Percentiles rank a stretch among this genome's conserved stretches.
Evolutionary conservation across 2,888 invertebrate species (phyloP).

Genomic region (Drosophila neoperkinsi): DNA sequence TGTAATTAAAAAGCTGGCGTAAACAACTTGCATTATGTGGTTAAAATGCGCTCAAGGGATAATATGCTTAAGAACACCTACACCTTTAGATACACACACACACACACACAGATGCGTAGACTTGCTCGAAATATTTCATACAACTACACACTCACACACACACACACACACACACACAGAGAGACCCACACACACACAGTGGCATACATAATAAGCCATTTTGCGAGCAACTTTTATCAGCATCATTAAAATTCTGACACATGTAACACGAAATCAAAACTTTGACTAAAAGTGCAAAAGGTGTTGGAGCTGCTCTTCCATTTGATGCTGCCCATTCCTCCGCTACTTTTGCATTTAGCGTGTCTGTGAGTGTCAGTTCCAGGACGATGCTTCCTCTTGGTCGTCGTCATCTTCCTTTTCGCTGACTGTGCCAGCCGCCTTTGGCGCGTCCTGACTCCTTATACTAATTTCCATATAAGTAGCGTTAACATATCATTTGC

Average conservation of each 20-base stretch:
- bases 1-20: constrained; percentile 66
- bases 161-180: neutral
- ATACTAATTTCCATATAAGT: constrained; percentile 82
- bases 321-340: neutral
- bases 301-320: constrained; percentile 54
- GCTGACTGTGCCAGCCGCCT: constrained; percentile 53
- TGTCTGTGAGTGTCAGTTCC: constrained; percentile 38
- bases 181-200: constrained; percentile 38
- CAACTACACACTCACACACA: constrained; percentile 1
- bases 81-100: constrained; percentile 1
- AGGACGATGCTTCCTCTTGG: constrained; percentile 22
- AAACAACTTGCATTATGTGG: constrained; percentile 50
- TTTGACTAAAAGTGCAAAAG: constrained; percentile 81
- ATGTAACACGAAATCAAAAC: constrained; percentile 81
- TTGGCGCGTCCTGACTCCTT: constrained; percentile 80
- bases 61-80: constrained; percentile 49
- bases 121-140: constrained; percentile 16
- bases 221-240: constrained; percentile 77
- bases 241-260: constrained; percentile 81
- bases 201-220: constrained; percentile 75
- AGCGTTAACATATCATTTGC: constrained; percentile 83
- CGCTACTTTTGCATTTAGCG: neutral
- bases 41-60: constrained; percentile 69
- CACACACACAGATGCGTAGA: constrained; percentile 23
- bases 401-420: constrained; percentile 14